Percentiles rank a stretch among this genome's conserved stretches.
These are phyloP conservation scores for Petaurus breviceps DNA, from an alignment of 2,113 vertebrate genomes.

Conservation along the genomic window DNA sequence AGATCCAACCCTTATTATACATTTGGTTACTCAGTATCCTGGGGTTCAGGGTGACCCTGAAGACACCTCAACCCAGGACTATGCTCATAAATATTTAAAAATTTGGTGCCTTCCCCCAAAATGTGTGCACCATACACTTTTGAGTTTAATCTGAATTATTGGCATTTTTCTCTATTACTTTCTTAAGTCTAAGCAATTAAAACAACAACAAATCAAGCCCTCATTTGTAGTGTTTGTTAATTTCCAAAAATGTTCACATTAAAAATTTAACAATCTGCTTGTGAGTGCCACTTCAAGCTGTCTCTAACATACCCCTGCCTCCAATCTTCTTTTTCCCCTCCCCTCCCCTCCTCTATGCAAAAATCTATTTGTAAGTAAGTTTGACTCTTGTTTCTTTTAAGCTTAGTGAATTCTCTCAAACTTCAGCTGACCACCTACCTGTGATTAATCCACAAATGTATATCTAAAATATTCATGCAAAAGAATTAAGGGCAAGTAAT, in stretches of 20 bases:
- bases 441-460: neutral
- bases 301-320: neutral
- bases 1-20: neutral
- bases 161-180: neutral
- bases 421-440: neutral
- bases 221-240: neutral
- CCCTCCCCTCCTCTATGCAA: neutral
- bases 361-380: neutral
- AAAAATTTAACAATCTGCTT: neutral
- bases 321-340: neutral
- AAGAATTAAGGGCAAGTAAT: neutral
- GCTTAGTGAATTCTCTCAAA: neutral
- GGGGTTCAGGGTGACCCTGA: neutral
- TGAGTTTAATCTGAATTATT: neutral
- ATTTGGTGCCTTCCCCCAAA: neutral
- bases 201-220: neutral
- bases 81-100: neutral
- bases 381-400: neutral
- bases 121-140: neutral
- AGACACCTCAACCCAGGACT: neutral
- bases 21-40: neutral
- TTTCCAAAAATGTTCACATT: neutral
- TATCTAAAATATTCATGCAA: neutral
- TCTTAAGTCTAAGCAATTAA: neutral
- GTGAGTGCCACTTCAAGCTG: neutral